Base-by-base conservation (phyloP, 2,888 invertebrate genomes). In the Odontocerum albicorne region DNA sequence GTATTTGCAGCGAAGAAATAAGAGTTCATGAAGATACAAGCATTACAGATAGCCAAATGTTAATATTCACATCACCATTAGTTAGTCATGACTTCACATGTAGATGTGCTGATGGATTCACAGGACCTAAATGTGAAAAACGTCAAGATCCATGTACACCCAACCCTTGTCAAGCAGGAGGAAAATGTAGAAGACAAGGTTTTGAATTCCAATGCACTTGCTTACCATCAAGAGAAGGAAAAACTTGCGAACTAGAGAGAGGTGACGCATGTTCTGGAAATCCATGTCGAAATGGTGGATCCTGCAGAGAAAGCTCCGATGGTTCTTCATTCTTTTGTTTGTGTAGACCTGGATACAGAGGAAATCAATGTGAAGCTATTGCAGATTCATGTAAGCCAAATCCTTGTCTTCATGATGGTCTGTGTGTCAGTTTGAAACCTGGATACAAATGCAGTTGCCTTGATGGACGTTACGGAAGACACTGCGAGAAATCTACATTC, bases 371-470 rank as follows among this genome's bases (percentile, higher is more conserved):
- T 69, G 94, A 96, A 74, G 86, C 87, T 15, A 79, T 90, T 2
- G 88, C 92, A 0, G 93, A 95, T 68, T 91, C 92, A 0, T 97
- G 96, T 67, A 80, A 93, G 56, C 92, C 93, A 1, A 94, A 95
- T 70, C 96, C 95, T n/a, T 96, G 96, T 66, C 75, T 91, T 59
- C 81, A 93, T 68, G 94, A 92, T 19, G 96, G 96, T 21, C 80
- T 90, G 38, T 96, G 96, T 67, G 85, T 92, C 12, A 87, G 89
- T 60, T 75, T 92, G n/a, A 91, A 92, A 67, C 91, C 92, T 4
- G 92, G 92, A 27, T 95, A 91, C 67, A 85, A 84, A 68, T 88
- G 88, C 65, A 88, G 88, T 63, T 97, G 97, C 67, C 86, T 86
- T 0, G 89, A 91, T 64, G 94, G 92, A 8, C 83, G 90, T 22